These are phyloP conservation scores for Elaphurus davidianus DNA, from an alignment of 2,113 vertebrate species.

Conservation along the genomic window DNA sequence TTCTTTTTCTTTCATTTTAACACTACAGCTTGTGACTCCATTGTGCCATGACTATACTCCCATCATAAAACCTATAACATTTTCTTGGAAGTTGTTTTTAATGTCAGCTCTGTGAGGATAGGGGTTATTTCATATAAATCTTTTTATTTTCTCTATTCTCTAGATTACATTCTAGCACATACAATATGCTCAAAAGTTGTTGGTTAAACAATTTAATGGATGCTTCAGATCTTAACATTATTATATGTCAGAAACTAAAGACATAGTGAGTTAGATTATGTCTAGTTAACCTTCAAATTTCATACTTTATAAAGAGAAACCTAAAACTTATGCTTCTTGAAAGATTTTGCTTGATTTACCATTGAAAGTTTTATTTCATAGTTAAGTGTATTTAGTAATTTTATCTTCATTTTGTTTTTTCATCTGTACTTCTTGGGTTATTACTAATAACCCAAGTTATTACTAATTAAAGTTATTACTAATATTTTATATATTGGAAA, in stretches of 20 bases:
- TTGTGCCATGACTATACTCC: background rate
- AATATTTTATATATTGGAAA: background rate
- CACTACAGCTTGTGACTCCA: background rate
- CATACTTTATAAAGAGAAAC: background rate
- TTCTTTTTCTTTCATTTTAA: background rate
- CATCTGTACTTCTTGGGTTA: background rate
- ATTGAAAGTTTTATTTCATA: background rate
- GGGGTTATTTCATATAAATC: background rate
- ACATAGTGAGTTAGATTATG: background rate
- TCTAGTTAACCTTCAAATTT: background rate
- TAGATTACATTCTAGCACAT: background rate
- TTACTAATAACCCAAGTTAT: background rate
- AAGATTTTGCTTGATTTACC: background rate
- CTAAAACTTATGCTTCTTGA: background rate
- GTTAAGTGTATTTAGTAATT: background rate
- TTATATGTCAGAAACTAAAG: background rate
- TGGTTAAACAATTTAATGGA: background rate
- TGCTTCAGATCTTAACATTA: background rate
- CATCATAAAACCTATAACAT: background rate
- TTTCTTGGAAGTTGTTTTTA: background rate
- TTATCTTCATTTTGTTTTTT: background rate
- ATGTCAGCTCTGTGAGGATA: background rate
- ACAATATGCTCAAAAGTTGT: background rate
- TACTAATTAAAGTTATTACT: background rate
- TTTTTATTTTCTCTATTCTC: background rate